A percentile compares a stretch with the other conserved stretches of the same genome.
Conservation (phyloP, 2,113 vertebrate genomes). For the Vulpes lagopus region DNA sequence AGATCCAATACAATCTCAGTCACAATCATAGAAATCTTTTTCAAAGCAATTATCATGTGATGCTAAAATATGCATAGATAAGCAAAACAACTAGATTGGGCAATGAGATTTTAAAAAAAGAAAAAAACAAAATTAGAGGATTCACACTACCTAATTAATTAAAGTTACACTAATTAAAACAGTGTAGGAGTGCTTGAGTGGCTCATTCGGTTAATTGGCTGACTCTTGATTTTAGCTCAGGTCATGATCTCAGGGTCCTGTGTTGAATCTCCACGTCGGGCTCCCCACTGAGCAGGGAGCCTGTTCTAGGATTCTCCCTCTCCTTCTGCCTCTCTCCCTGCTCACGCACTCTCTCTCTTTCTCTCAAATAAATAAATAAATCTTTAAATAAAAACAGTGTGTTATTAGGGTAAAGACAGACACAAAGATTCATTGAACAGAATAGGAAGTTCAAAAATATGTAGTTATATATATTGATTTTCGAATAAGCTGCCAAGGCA, state of each 20-base stretch:
- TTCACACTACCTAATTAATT: neutral
- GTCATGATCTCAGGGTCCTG: neutral
- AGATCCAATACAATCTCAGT: neutral
- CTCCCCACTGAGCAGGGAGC: neutral
- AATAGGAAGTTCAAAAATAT: neutral
- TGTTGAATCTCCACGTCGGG: neutral
- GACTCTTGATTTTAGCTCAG: neutral
- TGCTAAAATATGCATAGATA: neutral
- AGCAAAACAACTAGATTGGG: neutral
- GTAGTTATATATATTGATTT: neutral
- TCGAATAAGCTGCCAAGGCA: neutral
- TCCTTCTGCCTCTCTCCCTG: no score
- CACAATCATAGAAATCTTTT: neutral
- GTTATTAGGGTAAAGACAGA: neutral
- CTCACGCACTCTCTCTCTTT: neutral
- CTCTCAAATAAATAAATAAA: neutral
- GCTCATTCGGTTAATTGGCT: neutral
- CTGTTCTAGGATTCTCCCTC: neutral
- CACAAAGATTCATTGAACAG: neutral
- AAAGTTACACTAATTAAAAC: neutral
- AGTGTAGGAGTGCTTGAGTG: neutral
- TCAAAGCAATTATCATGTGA: neutral
- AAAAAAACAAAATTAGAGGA: neutral
- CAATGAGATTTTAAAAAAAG: neutral
- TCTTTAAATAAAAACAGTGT: neutral